Conservation (phyloP, 2,113 vertebrate genomes). For the Calyptomena viridis region DNA sequence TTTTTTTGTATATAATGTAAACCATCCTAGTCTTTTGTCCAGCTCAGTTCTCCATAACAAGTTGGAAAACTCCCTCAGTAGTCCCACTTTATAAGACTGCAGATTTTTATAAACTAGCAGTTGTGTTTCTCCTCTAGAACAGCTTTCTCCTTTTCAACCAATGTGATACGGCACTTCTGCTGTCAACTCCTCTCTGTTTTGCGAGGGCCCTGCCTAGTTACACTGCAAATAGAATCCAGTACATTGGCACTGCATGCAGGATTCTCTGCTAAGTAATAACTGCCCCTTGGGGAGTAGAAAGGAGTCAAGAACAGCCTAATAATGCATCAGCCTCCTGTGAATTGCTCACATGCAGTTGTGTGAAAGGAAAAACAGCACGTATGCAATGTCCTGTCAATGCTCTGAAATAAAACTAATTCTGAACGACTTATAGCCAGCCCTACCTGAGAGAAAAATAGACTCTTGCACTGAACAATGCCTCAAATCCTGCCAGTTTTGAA, state of each 20-base stretch:
- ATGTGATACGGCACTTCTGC: neutral
- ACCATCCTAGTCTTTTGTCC: neutral
- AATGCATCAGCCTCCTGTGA: neutral
- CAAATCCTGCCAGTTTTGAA: neutral
- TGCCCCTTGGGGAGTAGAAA: neutral
- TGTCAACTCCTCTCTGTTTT: neutral
- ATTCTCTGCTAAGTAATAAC: neutral
- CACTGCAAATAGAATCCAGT: neutral
- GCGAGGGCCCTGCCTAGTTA: neutral
- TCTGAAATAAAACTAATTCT: slow-evolving; percentile 2
- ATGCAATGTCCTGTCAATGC: neutral
- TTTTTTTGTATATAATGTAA: neutral
- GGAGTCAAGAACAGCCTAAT: neutral
- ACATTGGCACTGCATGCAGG: accelerated
- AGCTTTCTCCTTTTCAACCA: neutral
- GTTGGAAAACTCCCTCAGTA: neutral
- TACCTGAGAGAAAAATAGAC: neutral
- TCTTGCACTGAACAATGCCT: neutral
- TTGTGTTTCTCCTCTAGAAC: neutral
- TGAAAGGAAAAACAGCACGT: neutral
- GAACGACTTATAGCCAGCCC: neutral
- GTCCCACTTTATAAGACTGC: neutral
- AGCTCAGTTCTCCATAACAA: neutral
- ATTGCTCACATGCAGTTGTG: neutral
- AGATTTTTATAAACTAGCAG: neutral